Evolutionary conservation across 2,888 invertebrate genomes (phyloP).

Genomic region (Seladonia tumulorum): DNA sequence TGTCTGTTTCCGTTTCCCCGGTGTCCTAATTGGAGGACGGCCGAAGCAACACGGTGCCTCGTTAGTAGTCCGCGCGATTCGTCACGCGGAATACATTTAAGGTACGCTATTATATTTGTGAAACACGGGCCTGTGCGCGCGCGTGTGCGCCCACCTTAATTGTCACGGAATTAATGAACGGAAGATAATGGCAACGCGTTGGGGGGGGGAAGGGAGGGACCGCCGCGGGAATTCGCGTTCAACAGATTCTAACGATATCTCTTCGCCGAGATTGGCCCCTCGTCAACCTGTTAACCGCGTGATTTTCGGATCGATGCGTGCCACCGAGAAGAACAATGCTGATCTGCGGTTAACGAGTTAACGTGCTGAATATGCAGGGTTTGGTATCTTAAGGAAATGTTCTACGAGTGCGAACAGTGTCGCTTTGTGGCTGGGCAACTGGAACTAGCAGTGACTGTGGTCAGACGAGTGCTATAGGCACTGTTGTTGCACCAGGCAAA

Average conservation of each 20-base stretch:
- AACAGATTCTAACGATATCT: neutral
- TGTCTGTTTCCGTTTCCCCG: conserved; percentile 86
- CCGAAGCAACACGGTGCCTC: conserved; percentile 44
- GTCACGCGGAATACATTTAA: conserved; percentile 44
- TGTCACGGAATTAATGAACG: conserved; percentile 57
- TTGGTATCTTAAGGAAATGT: neutral
- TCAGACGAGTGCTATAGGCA: neutral
- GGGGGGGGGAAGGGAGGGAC: neutral
- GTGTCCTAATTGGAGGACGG: conserved; percentile 86
- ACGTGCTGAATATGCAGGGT: neutral
- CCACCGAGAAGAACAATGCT: neutral
- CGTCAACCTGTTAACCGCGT: conserved; percentile 2
- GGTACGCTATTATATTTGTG: conserved; percentile 49
- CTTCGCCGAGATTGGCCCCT: neutral
- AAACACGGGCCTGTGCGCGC: conserved; percentile 19
- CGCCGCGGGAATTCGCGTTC: neutral
- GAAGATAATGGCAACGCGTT: conserved; percentile 47
- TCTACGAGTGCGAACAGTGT: neutral
- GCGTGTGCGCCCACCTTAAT: conserved; percentile 28
- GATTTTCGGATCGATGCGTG: neutral
- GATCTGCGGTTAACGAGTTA: neutral
- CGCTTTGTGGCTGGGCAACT: neutral
- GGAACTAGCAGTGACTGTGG: neutral
- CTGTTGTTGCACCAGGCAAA: neutral
- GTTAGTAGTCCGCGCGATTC: conserved; percentile 49